Percentiles rank a stretch among this genome's conserved stretches.
Evolutionary conservation across 2,113 vertebrate species (phyloP).

Genomic region (Paramormyrops kingsleyae): DNA sequence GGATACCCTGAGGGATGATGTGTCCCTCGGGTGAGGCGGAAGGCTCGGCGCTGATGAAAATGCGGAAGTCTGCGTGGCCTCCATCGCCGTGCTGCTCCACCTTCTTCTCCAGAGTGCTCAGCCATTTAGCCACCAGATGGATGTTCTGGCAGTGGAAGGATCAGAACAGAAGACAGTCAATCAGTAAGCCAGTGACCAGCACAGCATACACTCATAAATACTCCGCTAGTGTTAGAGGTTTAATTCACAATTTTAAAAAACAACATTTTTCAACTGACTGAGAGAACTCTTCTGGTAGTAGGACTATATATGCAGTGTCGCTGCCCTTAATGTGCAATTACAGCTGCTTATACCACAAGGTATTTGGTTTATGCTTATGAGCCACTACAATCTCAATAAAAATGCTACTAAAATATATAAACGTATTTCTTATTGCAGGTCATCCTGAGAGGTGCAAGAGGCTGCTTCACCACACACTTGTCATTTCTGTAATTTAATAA

Average conservation of each 20-base stretch:
- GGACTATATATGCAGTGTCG: neutral
- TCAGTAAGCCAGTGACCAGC: neutral
- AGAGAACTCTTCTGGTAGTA: neutral
- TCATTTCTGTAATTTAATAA: too few species aligned
- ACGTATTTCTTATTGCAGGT: neutral
- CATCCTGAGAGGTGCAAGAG: neutral
- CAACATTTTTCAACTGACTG: neutral
- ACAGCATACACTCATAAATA: neutral
- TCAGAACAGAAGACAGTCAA: neutral
- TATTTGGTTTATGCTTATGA: neutral
- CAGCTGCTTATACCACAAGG: slow-evolving; percentile 23
- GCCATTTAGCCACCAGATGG: slow-evolving; percentile 88
- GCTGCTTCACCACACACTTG: neutral
- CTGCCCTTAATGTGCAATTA: slow-evolving; percentile 19
- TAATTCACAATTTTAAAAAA: neutral
- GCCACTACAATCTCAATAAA: slow-evolving; percentile 11
- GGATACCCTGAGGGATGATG: slow-evolving; percentile 87
- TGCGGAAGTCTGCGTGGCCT: slow-evolving; percentile 71
- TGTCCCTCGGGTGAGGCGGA: slow-evolving; percentile 69
- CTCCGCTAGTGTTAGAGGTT: neutral
- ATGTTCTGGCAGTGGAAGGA: slow-evolving; percentile 70
- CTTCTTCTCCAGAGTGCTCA: slow-evolving; percentile 79
- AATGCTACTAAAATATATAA: slow-evolving; percentile 19
- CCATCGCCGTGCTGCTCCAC: slow-evolving; percentile 71
- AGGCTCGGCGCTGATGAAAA: slow-evolving; percentile 88